A percentile compares a stretch with the other conserved stretches of the same genome.
Conservation (phyloP, 2,888 invertebrate genomes). For the Tigriopus californicus region DNA sequence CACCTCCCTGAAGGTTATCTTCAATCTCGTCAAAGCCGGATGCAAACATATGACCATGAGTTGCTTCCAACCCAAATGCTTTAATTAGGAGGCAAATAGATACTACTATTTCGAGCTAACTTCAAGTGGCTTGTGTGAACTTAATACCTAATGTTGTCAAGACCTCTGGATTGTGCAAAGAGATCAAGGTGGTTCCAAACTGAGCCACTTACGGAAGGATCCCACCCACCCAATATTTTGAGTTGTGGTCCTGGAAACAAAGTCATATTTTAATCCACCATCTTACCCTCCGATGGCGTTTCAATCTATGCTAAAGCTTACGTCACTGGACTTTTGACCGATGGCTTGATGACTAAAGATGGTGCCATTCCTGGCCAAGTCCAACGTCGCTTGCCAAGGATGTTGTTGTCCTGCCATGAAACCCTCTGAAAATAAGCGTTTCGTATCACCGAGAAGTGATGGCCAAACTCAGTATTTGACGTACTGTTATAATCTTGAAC, state of each 20-base stretch:
- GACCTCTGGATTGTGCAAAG: constrained; percentile 3
- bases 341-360: constrained; percentile 3
- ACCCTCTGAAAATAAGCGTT: background rate
- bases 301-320: too few relatives aligned
- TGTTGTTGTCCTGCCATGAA: constrained; percentile 2
- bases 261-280: too few relatives aligned
- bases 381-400: constrained; percentile 7
- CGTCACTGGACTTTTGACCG: background rate
- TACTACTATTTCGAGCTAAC: background rate
- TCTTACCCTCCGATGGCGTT: too few relatives aligned
- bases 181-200: background rate
- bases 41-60: background rate
- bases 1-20: too few relatives aligned
- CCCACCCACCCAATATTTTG: background rate
- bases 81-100: background rate
- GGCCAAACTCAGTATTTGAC: background rate
- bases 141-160: background rate
- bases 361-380: background rate
- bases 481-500: background rate
- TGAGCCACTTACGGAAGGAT: background rate
- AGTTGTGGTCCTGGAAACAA: background rate
- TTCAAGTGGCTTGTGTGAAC: background rate
- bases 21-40: background rate
- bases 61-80: background rate
- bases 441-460: too few relatives aligned